Evolutionary conservation across 2,113 vertebrate genomes (phyloP), one percentile per base, ranked within the genome.

Genomic region (Loxodonta africana): DNA sequence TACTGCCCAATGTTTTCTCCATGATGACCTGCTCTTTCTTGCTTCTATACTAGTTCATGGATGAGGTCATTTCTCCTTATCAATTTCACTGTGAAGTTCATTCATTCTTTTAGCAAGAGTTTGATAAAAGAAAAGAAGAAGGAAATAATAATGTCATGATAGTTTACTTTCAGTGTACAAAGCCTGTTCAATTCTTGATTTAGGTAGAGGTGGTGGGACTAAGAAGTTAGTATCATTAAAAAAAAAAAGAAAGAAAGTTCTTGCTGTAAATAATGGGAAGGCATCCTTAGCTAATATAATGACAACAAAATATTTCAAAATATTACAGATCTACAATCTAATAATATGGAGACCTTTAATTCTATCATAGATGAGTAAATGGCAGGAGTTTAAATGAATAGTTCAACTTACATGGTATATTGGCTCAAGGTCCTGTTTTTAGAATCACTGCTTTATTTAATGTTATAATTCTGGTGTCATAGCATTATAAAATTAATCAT

Each of bases 361-460:
- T 62, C 12, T 73, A 41, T 78, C 41, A 90, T 80, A 90, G 30
- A 17, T 85, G 60, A 23, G 0, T 60, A 93, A 69, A 60, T 44
- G 6, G 83, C 26, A 18, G 60, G 26, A 77, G 48, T 73, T 94
- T 88, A 73, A 2, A 83, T 20, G 83, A 33, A 67, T 15, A 88
- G 5, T 94, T 33, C n/a, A 73, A 90, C 6, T 77, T 85, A 76
- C 6, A 71, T 44, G 18, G 30, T 48, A 85, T 48, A 53, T 87
- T 88, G 46, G 0, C 53, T 88, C 28, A 88, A 62, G 28, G 25
- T 69, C 3, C 25, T 80, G 84, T 84, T 89, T 94, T 94, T 25
- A 51, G 69, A 96, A 91, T 23, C 14, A 73, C 23, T 93, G 6
- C 53, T 90, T 94, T 84, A 88, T 76, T 96, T 10, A 44, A 37